Percentiles rank a stretch among this genome's conserved stretches.
phyloP scores from a whole-genome alignment of 2,888 invertebrate genomes.

The Ochropacha duplaris region DNA sequence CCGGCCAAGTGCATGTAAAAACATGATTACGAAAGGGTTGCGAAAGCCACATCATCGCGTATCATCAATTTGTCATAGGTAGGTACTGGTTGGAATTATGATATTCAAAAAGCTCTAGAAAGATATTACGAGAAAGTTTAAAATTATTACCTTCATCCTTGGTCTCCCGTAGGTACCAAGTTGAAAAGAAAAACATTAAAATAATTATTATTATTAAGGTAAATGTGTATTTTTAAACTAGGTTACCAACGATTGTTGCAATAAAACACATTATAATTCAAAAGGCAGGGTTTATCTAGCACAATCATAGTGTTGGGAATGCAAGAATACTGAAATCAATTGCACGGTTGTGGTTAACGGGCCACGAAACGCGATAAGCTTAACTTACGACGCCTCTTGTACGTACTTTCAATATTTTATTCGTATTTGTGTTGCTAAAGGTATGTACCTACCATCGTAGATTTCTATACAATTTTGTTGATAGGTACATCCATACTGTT shows the following conservation, averaged over 20 bases:
- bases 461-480: background rate
- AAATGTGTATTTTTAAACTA: background rate
- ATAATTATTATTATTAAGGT: too few species aligned
- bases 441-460: background rate
- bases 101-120: too few species aligned
- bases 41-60: too few species aligned
- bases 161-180: too few species aligned
- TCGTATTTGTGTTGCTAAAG: background rate
- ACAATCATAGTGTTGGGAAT: constrained; percentile 52
- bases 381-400: constrained; percentile 75
- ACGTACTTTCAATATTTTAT: constrained; percentile 59
- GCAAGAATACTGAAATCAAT: constrained; percentile 65
- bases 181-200: too few species aligned
- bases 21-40: too few species aligned
- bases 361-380: constrained; percentile 70
- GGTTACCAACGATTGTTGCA: constrained; percentile 54
- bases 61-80: too few species aligned
- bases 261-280: constrained; percentile 71
- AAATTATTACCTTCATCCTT: too few species aligned
- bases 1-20: too few species aligned
- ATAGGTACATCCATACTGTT: background rate
- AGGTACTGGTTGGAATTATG: too few species aligned
- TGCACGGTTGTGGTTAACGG: constrained; percentile 72
- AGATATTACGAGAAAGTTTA: too few species aligned
- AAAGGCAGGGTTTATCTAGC: constrained; percentile 52